These are phyloP conservation scores for Eilema caniola DNA, from an alignment of 2,888 invertebrate species.

Conservation along the genomic window DNA sequence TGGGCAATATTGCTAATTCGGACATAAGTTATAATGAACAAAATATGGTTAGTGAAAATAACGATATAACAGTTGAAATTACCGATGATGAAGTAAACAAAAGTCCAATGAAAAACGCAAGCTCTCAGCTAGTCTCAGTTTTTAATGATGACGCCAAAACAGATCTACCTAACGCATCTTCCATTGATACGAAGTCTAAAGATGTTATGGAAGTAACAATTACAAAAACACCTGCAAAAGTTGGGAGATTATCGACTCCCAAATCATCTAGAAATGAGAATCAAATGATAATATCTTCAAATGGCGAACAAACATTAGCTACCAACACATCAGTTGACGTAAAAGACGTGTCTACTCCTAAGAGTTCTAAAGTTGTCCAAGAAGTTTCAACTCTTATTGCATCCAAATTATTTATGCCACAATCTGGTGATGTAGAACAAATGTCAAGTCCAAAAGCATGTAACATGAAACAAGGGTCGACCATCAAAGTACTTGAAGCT, in stretches of 20 bases:
- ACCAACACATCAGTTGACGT: neutral
- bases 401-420: neutral
- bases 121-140: neutral
- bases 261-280: slow-evolving; percentile 14
- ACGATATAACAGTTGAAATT: neutral
- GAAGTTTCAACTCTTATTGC: neutral
- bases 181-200: neutral
- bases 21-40: neutral
- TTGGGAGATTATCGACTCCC: neutral
- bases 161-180: neutral
- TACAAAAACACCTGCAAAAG: neutral
- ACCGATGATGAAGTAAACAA: neutral
- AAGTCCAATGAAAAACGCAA: neutral
- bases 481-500: neutral
- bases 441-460: neutral
- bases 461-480: neutral
- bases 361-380: slow-evolving; percentile 4
- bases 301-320: neutral
- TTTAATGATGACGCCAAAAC: neutral
- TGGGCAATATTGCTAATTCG: neutral
- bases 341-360: slow-evolving; percentile 29
- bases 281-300: neutral
- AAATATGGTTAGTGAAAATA: neutral
- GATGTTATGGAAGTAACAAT: neutral
- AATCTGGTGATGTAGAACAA: neutral